Conservation (phyloP, 2,888 invertebrate species). For the Keiferia lycopersicella region DNA sequence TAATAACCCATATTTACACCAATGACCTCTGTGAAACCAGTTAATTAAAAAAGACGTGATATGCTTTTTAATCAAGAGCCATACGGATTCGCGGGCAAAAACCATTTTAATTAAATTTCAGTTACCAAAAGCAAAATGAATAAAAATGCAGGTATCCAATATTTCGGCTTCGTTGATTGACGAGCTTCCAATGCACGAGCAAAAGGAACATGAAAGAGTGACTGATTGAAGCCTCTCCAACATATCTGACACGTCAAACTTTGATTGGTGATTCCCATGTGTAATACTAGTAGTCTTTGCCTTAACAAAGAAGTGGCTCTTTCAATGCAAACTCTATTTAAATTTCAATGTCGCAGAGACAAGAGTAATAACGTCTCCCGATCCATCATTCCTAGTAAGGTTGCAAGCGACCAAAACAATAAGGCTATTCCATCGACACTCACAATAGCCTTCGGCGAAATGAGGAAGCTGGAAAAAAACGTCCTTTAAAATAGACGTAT, state of each 20-base stretch:
- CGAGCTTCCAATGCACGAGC: constrained; percentile 57
- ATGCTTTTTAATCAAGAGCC: constrained; percentile 8
- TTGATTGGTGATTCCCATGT: constrained; percentile 80
- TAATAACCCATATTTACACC: constrained; percentile 2
- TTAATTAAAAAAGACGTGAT: constrained; percentile 13
- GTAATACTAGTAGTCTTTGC: constrained; percentile 75
- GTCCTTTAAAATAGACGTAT: constrained; percentile 31
- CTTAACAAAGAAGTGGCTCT: constrained; percentile 46
- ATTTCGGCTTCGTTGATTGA: constrained; percentile 63
- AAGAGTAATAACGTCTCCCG: constrained; percentile 41
- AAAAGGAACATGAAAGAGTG: constrained; percentile 51
- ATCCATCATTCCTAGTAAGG: constrained; percentile 72
- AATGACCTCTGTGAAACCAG: constrained; percentile 6
- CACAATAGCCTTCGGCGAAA: constrained; percentile 46
- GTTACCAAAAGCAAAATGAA: constrained; percentile 58
- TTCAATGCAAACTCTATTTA: constrained; percentile 45
- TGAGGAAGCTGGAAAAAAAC: constrained; percentile 32
- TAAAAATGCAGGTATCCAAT: constrained; percentile 53
- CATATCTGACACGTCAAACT: constrained; percentile 72
- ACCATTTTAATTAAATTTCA: constrained; percentile 67
- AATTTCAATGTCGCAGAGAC: constrained; percentile 44
- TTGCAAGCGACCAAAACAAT: constrained; percentile 58
- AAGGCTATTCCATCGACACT: too few relatives aligned
- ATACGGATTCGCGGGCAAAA: constrained; percentile 22
- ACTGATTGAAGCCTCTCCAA: constrained; percentile 64